Base-by-base conservation (phyloP, 1,140 invertebrate genomes). In the Triops cancriformis region DNA sequence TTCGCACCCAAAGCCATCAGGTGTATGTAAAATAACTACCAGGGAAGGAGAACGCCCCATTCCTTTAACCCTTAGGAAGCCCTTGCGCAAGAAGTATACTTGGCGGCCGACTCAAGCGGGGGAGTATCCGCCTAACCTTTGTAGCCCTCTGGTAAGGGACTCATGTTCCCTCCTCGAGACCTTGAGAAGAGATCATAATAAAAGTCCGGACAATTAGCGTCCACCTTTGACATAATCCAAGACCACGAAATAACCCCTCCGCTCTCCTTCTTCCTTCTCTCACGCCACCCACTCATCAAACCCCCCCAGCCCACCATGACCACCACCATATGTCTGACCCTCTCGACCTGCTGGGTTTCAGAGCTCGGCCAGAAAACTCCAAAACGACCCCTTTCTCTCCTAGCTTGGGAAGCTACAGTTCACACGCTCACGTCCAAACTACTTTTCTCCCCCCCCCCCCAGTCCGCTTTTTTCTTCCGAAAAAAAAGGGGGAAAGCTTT, bases 401-500 rank as follows among this genome's bases (percentile, higher is more conserved):
- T n/a, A 64, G 51, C 51, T 64, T 64, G 51, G 51, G 51, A 64
- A 64, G 51, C 51, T 64, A 64, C 51, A 64, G 51, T 64, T 64
- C 51, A 64, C 51, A 64, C 51, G 51, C 51, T 64, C 51, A 64
- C 51, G 23, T 64, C 2, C 51, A 64, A n/a, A 64, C 18, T 23
- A n/a, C 51, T 64, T 64, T 64, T 64, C 51, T 1, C 51, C 31
- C 31, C 31, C 31, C 18, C 51, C 0, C 51, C 31, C 31, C 31
- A 2, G 31, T 37, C 31, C 31, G 2, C 51, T 64, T 64, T 64
- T n/a, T 64, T 64, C 23, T 64, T 18, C 0, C 5, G 5, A 10
- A 18, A 64, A n/a, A 23, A 6, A 64, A 64, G 14, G 23, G 4
- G 51, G 14, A 37, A 37, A 37, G 31, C 31, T 37, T 37, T 37